Evolutionary conservation across 2,797 vertebrate genomes (phyloP), one percentile per base, ranked within the genome.

Genomic region (Arrhamphus sclerolepis): DNA sequence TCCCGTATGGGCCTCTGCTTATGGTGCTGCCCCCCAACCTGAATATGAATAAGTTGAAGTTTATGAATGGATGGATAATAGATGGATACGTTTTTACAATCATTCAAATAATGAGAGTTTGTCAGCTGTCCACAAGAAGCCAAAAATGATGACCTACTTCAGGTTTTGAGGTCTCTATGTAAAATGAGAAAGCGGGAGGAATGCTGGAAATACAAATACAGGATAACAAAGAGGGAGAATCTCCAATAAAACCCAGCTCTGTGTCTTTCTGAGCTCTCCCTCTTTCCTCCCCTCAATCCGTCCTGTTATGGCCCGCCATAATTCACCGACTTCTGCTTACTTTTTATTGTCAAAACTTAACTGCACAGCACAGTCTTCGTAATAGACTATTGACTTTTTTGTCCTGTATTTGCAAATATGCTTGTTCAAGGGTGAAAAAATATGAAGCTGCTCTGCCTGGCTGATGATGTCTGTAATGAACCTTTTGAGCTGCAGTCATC

Each of bases 371-470:
- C 62, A 34, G 66, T 50, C n/a, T 22, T 26, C 46, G 28, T 68
- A 72, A 81, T 70, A 56, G 71, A 46, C 46, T 78, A 83, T 81
- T 76, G 78, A 79, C 67, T 76, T 72, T 28, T 52, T 66, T 71
- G 71, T 61, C 51, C 65, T 5, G 16, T 44, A 56, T 68, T 70
- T 72, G 64, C 66, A 83, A 78, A 83, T 51, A 55, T 48, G 65
- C 56, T 77, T 75, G 48, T 63, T 46, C 40, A 39, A 19, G 39
- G 38, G 56, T 34, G 53, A 65, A 54, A 75, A 75, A 69, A 66
- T 77, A 38, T 38, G 34, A 38, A 38, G 14, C 34, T 14, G 34
- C 34, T 14, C 11, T 16, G 34, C 34, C 34, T 38, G 2, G 16
- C 44, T 31, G 56, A 56, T 61, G 7, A 67, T 38, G 21, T 38